Evolutionary conservation across 2,888 invertebrate genomes (phyloP).

Genomic region (Chironomus tentans): DNA sequence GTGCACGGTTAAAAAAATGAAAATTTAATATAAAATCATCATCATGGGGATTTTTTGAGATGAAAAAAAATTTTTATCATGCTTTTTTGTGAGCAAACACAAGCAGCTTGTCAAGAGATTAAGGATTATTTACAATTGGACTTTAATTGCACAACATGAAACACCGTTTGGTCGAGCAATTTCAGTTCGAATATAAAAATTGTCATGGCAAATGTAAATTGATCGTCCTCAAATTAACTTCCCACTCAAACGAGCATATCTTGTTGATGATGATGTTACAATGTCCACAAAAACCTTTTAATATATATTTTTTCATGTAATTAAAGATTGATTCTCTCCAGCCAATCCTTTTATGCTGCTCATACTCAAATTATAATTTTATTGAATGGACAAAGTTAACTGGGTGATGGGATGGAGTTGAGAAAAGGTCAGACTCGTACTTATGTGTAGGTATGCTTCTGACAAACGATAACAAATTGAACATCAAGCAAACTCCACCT

Average conservation of each 20-base stretch:
- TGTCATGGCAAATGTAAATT: not conserved
- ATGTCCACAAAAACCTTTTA: not conserved
- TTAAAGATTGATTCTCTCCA: constrained; percentile 18
- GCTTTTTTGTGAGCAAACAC: not conserved
- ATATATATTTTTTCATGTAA: constrained; percentile 4
- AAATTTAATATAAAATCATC: not conserved
- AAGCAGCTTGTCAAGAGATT: not conserved
- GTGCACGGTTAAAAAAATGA: not conserved
- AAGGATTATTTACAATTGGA: constrained; percentile 22
- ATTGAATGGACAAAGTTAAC: not conserved
- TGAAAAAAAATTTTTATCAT: not conserved
- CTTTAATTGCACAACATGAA: constrained; percentile 12
- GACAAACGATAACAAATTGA: constrained; percentile 19
- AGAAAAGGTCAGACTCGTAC: constrained; percentile 12
- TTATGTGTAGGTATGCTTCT: not conserved
- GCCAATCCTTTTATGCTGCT: not conserved
- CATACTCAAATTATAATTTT: not conserved
- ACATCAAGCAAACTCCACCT: constrained; percentile 20
- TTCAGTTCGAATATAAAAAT: not conserved
- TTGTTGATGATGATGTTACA: constrained; percentile 3
- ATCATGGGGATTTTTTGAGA: not conserved
- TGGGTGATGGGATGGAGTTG: not conserved
- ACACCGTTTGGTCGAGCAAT: not conserved
- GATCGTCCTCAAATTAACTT: not conserved
- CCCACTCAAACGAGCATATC: not conserved